Evolutionary conservation across 1,140 invertebrate genomes (phyloP), one percentile per base, ranked within the genome.

Genomic region (Globodera rostochiensis): DNA sequence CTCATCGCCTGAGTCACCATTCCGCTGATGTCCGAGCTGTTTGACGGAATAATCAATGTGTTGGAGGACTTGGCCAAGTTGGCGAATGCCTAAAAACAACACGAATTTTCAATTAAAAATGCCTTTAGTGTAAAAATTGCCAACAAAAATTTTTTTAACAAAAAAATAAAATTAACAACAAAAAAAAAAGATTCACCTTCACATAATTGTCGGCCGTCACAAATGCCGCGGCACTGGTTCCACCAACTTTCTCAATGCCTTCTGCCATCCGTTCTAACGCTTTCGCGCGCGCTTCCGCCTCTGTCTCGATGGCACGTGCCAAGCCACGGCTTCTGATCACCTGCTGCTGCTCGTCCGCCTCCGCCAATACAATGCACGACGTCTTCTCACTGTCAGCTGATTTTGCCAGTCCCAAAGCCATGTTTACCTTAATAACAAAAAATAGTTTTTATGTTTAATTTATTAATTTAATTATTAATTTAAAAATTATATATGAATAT

Each of bases 1-100:
- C 57, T 45, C 49, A 76, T 64, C 25, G 74, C 87, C 76, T 88
- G 87, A 36, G 85, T 79, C 1, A 88, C 84, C 85, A 88, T 87
- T 21, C 64, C 92, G 13, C 94, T 92, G 3, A 97, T 93, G 91
- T 99, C 95, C 9, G 94, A 93, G 15, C 57, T 64, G 57, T 98
- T 96, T 6, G 94, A 93, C 1, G 97, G 96, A 67, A 99, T 90
- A 83, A 99, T 95, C 46, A 99, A 90, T 0, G 97, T 99, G 90
- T 98, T 99, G 84, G 94, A 95, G 47, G 93, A 94, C 90, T 95
- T 94, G 0, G 97, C 97, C 76, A 99, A 90, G 86, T 21, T 94
- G 46, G 25, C 57, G 57, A 85, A 85, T 5, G 84, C 83, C 57
- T 64, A 64, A 64, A 36, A 19, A 19, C 9, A 50, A 11, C 13